phyloP scores from a whole-genome alignment of 2,888 invertebrate species.

The Nyleta sp. region DNA sequence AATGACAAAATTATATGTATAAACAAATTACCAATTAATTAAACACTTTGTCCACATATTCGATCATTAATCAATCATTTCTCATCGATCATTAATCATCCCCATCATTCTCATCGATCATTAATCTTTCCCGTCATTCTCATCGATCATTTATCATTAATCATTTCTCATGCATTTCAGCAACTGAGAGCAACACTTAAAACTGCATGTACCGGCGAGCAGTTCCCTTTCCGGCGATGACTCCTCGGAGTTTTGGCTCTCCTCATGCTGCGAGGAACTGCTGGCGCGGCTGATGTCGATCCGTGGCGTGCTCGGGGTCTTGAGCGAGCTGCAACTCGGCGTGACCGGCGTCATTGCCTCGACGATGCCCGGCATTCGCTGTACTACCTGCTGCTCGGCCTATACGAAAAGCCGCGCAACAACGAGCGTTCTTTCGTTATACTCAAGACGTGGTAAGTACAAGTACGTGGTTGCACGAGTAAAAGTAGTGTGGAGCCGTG shows the following conservation, averaged over 20 bases:
- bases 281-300: slow-evolving; percentile 95
- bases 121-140: no score
- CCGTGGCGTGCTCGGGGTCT: slow-evolving; percentile 90
- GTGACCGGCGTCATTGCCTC: slow-evolving; percentile 81
- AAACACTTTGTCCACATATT: no score
- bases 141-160: no score
- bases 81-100: no score
- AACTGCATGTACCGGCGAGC: slow-evolving; percentile 84
- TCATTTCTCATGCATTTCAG: no score
- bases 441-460: slow-evolving; percentile 23
- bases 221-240: slow-evolving; percentile 93
- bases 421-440: slow-evolving; percentile 51
- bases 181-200: no score
- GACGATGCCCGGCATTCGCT: slow-evolving; percentile 82
- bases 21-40: no score
- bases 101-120: no score
- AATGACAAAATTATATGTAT: no score
- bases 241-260: slow-evolving; percentile 88
- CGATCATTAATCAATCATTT: no score
- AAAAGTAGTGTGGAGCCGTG: slow-evolving; percentile 30
- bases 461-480: slow-evolving; percentile 25
- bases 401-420: slow-evolving; percentile 66
- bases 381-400: slow-evolving; percentile 75
- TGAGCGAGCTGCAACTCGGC: slow-evolving; percentile 80
- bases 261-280: slow-evolving; percentile 92